phyloP scores from a whole-genome alignment of 2,888 invertebrate species.

The Busseola fusca region DNA sequence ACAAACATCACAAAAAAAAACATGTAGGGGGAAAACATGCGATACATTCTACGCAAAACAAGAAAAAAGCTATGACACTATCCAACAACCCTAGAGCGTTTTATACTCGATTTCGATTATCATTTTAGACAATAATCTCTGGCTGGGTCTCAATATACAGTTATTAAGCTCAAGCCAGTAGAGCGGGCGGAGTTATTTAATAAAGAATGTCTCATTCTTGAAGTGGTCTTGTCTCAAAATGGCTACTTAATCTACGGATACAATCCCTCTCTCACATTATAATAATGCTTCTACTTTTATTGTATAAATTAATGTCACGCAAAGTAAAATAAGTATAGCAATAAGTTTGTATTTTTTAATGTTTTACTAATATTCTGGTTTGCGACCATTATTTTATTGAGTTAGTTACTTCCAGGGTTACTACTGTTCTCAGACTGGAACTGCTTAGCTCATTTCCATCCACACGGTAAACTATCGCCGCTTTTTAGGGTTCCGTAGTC shows the following conservation, averaged over 20 bases:
- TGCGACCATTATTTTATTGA: too few species aligned
- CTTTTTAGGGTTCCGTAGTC: too few species aligned
- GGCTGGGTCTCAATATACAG: background rate
- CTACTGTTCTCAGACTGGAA: background rate
- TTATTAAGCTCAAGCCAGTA: constrained; percentile 1
- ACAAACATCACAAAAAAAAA: too few species aligned
- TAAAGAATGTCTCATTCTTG: background rate
- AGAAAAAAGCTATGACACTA: too few species aligned
- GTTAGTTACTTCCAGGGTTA: background rate
- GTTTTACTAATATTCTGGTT: background rate
- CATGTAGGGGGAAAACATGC: too few species aligned
- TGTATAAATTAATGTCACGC: constrained; percentile 28
- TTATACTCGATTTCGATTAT: too few species aligned
- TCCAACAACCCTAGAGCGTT: too few species aligned
- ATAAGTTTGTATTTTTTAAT: background rate
- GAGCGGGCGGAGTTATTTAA: background rate
- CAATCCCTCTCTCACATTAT: constrained; percentile 7
- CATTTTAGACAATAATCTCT: background rate
- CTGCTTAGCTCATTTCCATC: background rate
- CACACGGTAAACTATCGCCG: background rate
- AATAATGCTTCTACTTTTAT: constrained; percentile 4
- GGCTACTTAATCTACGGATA: constrained; percentile 3
- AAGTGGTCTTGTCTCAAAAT: background rate
- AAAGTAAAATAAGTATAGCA: constrained; percentile 3
- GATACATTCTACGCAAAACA: too few species aligned